Evolutionary conservation across 2,113 vertebrate genomes (phyloP), one percentile per base, ranked within the genome.

Genomic region (Vireo altiloquus): DNA sequence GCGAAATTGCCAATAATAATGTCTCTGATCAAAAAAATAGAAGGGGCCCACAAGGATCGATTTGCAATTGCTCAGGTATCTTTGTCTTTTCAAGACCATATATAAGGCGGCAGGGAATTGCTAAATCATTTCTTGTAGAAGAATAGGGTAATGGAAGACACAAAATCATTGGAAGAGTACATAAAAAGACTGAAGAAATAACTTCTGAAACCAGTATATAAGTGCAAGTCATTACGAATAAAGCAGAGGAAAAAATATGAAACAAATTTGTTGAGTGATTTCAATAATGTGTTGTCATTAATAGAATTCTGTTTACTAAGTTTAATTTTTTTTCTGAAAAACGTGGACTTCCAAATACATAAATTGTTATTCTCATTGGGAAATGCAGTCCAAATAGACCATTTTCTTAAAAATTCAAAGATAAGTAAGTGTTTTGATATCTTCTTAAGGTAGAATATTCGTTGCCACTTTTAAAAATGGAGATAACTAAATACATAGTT

Each of bases 301-400:
- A 75, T 75, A 69, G 16, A 77, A 30, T 59, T 74, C 21, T 92
- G 11, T 77, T 85, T 63, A 54, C 17, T 47, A 81, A 57, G 7
- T 50, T 89, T 84, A 87, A 92, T 87, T 71, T 91, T 94, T 95
- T 33, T 63, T 22, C 65, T 53, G 39, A 86, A 85, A 90, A 66
- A 7, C 9, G 39, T 93, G 54, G 21, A 77, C 14, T 52, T 87
- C 44, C 42, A 86, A 49, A 65, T 79, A n/a, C 30, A 63, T 42
- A 76, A 79, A 65, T 77, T 86, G 15, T 52, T 68, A 69, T 50
- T 66, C 50, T 82, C 10, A 13, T 15, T 56, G 21, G 37, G 91
- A 93, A 87, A 47, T 35, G 33, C 22, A 40, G 13, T 63, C 17
- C 35, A 87, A 91, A 69, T n/a, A 22, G 63, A 76, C 39, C 39